Percentiles rank a stretch among this genome's conserved stretches.
phyloP scores from a whole-genome alignment of 1,140 invertebrate genomes.

The Eupeodes corollae region DNA sequence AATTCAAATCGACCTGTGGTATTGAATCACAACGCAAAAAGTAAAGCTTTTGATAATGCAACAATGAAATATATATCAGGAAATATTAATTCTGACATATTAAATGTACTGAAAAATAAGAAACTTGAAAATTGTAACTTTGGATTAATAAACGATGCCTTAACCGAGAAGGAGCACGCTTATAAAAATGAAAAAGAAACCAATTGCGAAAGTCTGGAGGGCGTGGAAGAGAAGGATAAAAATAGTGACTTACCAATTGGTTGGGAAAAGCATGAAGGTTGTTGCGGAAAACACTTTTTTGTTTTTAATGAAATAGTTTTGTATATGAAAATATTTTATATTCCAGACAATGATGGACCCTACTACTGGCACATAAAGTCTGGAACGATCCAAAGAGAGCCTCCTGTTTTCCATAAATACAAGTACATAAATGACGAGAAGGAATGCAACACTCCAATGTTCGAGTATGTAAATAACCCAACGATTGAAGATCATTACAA shows the following conservation, averaged over 20 bases:
- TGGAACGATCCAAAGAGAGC: conserved; percentile 89
- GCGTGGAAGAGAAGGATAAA: conserved; percentile 16
- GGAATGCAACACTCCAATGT: conserved; percentile 37
- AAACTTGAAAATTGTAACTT: conserved; percentile 31
- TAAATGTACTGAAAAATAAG: conserved; percentile 60
- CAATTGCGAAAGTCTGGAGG: conserved; percentile 16
- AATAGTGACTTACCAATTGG: conserved; percentile 54
- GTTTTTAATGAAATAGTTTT: too few species aligned
- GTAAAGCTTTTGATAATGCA: too few species aligned
- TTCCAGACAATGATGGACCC: conserved; percentile 74
- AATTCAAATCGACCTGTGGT: too few species aligned
- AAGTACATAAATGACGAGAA: conserved; percentile 17
- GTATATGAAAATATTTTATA: conserved; percentile 4
- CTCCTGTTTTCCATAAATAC: conserved; percentile 48
- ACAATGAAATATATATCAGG: conserved; percentile 53
- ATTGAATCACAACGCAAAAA: too few species aligned
- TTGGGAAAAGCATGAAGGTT: conserved; percentile 92
- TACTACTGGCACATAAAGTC: conserved; percentile 99
- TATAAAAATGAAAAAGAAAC: conserved; percentile 39
- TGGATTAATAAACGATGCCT: conserved; percentile 37
- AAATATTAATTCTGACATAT: conserved; percentile 53
- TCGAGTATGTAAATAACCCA: too few species aligned
- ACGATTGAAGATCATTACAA: too few species aligned
- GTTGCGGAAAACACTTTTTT: too few species aligned
- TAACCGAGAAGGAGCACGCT: conserved; percentile 37